phyloP scores from a whole-genome alignment of 2,797 vertebrate genomes.

The Rhinatrema bivittatum region DNA sequence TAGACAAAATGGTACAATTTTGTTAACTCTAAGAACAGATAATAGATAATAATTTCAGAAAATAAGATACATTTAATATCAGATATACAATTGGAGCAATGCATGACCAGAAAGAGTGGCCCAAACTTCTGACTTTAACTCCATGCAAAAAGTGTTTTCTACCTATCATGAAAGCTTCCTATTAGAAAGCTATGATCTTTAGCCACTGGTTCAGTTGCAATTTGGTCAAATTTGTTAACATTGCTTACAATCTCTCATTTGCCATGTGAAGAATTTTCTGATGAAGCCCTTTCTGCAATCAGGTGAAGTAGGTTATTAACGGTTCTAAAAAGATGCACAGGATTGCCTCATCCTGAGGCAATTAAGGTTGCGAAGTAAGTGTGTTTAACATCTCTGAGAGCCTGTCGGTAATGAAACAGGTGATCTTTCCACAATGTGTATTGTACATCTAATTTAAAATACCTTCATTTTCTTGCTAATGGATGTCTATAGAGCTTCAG shows the following conservation, averaged over 20 bases:
- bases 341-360: conserved; percentile 65
- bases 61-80: too few relatives aligned
- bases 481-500: conserved; percentile 21
- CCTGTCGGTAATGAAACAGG: conserved; percentile 53
- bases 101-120: too few relatives aligned
- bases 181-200: too few relatives aligned
- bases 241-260: conserved; percentile 58
- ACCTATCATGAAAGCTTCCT: too few relatives aligned
- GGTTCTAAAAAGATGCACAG: conserved; percentile 63
- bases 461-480: conserved; percentile 18
- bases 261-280: conserved; percentile 59
- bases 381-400: conserved; percentile 54
- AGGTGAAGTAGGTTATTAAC: conserved; percentile 72
- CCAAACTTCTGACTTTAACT: too few relatives aligned
- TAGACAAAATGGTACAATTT: too few relatives aligned
- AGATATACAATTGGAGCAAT: too few relatives aligned
- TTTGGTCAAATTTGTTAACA: conserved; percentile 32
- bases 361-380: conserved; percentile 58
- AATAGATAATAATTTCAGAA: too few relatives aligned
- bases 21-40: too few relatives aligned
- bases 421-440: conserved; percentile 46
- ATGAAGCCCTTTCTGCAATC: conserved; percentile 60
- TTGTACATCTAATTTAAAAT: conserved; percentile 40
- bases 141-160: too few relatives aligned
- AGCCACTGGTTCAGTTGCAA: too few relatives aligned